A percentile compares a stretch with the other conserved stretches of the same genome.
Conservation (phyloP, 2,797 vertebrate species). For the Taeniopygia guttata region DNA sequence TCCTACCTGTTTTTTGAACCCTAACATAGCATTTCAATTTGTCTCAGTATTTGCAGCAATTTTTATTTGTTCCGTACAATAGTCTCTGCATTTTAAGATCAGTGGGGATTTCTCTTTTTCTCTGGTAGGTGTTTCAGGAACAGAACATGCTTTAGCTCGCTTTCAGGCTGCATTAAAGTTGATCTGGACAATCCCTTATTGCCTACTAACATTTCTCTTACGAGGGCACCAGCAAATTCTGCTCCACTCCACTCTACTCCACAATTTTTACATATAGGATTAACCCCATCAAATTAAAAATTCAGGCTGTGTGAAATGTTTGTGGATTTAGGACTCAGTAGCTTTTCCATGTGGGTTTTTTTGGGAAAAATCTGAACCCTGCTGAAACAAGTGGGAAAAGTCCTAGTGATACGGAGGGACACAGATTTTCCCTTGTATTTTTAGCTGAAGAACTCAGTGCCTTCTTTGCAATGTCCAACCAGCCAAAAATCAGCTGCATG, state of each 20-base stretch:
- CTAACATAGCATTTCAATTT: rapidly evolving
- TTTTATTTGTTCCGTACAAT: background rate
- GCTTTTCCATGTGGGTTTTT: background rate
- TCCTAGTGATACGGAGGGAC: rapidly evolving
- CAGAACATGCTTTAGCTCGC: background rate
- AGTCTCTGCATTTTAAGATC: background rate
- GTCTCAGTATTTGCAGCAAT: background rate
- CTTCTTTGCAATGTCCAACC: background rate
- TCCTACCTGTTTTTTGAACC: background rate
- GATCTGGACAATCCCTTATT: background rate
- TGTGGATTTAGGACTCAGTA: rapidly evolving
- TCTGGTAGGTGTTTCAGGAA: background rate
- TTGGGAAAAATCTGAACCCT: background rate
- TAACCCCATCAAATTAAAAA: background rate
- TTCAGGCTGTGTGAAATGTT: background rate
- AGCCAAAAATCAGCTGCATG: background rate
- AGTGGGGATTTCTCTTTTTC: background rate
- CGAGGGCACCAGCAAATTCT: rapidly evolving
- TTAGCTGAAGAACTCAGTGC: background rate
- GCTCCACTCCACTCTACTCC: background rate
- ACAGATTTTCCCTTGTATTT: background rate
- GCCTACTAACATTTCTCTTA: background rate
- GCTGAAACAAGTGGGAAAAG: background rate
- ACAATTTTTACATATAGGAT: background rate
- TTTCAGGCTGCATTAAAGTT: background rate